These are phyloP conservation scores for Lumbricus terrestris DNA, from an alignment of 2,888 invertebrate genomes.

Conservation along the genomic window DNA sequence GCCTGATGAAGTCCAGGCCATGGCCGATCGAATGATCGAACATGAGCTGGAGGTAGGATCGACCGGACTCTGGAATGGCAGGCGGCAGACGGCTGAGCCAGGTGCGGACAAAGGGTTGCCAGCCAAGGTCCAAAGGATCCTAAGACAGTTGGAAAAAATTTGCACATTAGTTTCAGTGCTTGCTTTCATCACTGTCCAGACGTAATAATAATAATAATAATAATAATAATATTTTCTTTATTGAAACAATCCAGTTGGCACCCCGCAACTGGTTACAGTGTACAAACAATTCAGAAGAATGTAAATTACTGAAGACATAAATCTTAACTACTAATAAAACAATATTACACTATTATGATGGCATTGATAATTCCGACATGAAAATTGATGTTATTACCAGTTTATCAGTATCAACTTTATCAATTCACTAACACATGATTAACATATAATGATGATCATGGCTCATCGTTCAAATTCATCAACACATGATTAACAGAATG, in stretches of 20 bases:
- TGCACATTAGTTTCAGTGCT: not conserved
- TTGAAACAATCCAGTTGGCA: no score
- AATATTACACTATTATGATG: no score
- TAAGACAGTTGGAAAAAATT: conserved; percentile 29
- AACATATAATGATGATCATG: not conserved
- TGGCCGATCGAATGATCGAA: conserved; percentile 54
- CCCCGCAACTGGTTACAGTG: no score
- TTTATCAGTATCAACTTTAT: not conserved
- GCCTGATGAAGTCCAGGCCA: conserved; percentile 47
- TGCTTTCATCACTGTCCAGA: no score
- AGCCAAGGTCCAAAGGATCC: conserved; percentile 58
- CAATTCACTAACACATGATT: not conserved
- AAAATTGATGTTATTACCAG: not conserved
- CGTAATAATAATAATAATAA: no score
- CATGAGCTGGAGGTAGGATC: conserved; percentile 48
- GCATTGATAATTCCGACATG: not conserved
- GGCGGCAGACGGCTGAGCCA: conserved; percentile 52
- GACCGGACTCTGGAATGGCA: conserved; percentile 55
- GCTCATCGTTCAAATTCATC: no score
- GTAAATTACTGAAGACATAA: no score
- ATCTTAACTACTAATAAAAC: no score
- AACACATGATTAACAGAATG: no score
- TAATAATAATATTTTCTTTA: no score
- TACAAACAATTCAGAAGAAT: no score
- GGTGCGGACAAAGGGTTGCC: conserved; percentile 56